Evolutionary conservation across 2,113 vertebrate genomes (phyloP), one percentile per base, ranked within the genome.

Genomic region (Todiramphus saurophagus): DNA sequence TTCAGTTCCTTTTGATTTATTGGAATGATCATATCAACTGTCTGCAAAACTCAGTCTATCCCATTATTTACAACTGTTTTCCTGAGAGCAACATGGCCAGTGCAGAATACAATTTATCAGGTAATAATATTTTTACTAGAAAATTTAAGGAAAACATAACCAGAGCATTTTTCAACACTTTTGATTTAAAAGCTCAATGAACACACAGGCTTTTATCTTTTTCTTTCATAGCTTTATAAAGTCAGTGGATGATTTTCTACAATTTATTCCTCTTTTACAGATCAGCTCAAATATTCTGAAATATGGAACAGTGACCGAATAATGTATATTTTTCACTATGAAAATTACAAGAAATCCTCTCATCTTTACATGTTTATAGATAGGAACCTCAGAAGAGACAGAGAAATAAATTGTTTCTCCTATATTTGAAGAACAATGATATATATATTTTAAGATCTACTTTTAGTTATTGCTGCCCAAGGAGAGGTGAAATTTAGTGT

Each of bases 201-300:
- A 78, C 33, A 67, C 46, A 41, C 33, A 37, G 15, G 44, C 7
- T 72, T 60, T 46, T 24, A 73, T 37, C 60, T 62, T 55, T 59
- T 28, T 59, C 33, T 69, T 87, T 67, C 44, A 20, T 37, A 62
- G 27, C 24, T 60, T 84, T 76, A 48, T 31, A 51, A 64, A 48
- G 19, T 27, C 66, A 78, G 17, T 11, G 48, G 33, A 50, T 78
- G 11, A 59, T 72, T 85, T 87, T 93, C 87, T 89, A 93, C 85
- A 66, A 58, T 85, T 95, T 79, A 73, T 78, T 96, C 85, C 76
- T 31, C 43, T 90, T 93, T 94, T 43, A 63, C n/a, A 89, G 88
- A 59, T 39, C 64, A 91, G 70, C 51, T 91, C 78, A 93, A 86
- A 62, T 35, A 92, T 78, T 94, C 86, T 81, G 77, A 92, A 87